Percentiles rank a stretch among this genome's conserved stretches.
Evolutionary conservation across 1,140 invertebrate species (phyloP).

Genomic region (Latrodectus geometricus): DNA sequence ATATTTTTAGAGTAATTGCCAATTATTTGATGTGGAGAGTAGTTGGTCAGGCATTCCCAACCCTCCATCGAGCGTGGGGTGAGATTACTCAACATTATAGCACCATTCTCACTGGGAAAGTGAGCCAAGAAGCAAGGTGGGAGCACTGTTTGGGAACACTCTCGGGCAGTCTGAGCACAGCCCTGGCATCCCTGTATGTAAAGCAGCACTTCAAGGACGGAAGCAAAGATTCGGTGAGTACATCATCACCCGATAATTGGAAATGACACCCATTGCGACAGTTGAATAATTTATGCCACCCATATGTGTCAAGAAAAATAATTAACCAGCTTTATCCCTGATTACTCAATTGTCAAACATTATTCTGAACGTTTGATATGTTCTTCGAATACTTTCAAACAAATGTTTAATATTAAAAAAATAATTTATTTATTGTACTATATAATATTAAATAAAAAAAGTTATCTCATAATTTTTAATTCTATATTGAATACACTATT

Average conservation of each 20-base stretch:
- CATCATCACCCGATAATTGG: neutral
- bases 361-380: too few species aligned
- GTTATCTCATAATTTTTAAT: too few species aligned
- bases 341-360: too few species aligned
- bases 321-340: too few species aligned
- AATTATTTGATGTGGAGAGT: conserved; percentile 89
- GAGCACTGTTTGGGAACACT: conserved; percentile 65
- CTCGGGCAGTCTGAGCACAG: conserved; percentile 70
- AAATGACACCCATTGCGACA: neutral
- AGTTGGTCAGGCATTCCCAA: conserved; percentile 79
- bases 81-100: conserved; percentile 80
- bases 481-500: too few species aligned
- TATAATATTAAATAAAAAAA: too few species aligned
- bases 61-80: conserved; percentile 79
- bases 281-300: too few species aligned
- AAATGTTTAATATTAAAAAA: too few species aligned
- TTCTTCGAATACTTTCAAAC: too few species aligned
- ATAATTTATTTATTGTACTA: too few species aligned
- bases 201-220: conserved; percentile 71
- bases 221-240: conserved; percentile 67
- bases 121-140: conserved; percentile 65
- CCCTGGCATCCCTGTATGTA: conserved; percentile 71
- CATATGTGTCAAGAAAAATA: too few species aligned
- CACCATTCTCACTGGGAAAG: conserved; percentile 80
- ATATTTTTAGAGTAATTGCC: conserved; percentile 73